Evolutionary conservation across 2,888 invertebrate genomes (phyloP).

Genomic region (Orthosia gracilis): DNA sequence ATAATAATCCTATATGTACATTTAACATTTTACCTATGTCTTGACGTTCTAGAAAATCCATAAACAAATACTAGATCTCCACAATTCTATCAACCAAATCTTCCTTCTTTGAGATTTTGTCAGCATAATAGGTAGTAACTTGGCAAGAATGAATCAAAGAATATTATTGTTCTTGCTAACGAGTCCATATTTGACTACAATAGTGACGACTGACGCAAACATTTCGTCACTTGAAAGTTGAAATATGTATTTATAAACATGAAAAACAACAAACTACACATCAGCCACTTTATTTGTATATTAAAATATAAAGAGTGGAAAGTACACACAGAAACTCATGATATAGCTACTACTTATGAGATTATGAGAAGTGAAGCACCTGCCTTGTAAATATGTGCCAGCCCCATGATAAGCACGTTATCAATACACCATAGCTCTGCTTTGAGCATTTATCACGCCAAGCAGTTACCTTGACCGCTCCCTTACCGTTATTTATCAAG

Average conservation of each 20-base stretch:
- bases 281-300: neutral
- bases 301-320: conserved; percentile 14
- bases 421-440: conserved; percentile 40
- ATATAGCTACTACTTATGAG: conserved; percentile 5
- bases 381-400: conserved; percentile 39
- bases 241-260: conserved; percentile 9
- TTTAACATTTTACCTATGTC: neutral
- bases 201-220: neutral
- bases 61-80: neutral
- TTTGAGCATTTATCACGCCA: conserved; percentile 43
- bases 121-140: no score
- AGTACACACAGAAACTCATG: conserved; percentile 14
- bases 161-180: conserved; percentile 1
- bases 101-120: neutral
- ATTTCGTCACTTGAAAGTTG: neutral
- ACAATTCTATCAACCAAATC: conserved; percentile 1
- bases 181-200: neutral
- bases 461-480: conserved; percentile 72
- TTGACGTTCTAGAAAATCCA: neutral
- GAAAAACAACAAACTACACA: neutral
- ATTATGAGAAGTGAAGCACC: conserved; percentile 32
- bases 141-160: neutral
- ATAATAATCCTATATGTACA: neutral
- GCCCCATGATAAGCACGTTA: conserved; percentile 58
- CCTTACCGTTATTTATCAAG: conserved; percentile 67